These are phyloP conservation scores for Phalloptychus januarius DNA, from an alignment of 2,797 vertebrate genomes.

Conservation along the genomic window DNA sequence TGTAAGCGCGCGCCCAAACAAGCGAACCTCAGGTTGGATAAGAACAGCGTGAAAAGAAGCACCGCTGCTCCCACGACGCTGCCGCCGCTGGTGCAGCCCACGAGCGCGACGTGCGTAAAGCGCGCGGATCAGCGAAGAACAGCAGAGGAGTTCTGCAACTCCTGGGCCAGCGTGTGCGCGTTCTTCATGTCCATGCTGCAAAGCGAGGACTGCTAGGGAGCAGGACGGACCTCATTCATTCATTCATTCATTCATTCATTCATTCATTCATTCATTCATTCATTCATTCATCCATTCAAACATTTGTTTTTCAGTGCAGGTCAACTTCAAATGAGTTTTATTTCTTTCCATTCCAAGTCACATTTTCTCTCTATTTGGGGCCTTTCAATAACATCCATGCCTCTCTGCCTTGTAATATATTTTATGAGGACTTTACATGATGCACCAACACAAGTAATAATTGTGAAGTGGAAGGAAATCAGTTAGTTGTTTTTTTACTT, in stretches of 20 bases:
- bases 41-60: rapidly evolving
- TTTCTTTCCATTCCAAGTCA: background rate
- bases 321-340: background rate
- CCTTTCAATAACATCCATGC: background rate
- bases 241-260: background rate
- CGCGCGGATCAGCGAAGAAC: constrained; percentile 70
- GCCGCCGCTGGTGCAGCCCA: background rate
- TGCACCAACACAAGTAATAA: background rate
- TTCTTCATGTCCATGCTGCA: constrained; percentile 87
- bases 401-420: background rate
- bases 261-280: background rate
- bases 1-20: constrained; percentile 83
- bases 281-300: too few species aligned
- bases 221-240: background rate
- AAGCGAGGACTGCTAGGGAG: constrained; percentile 77
- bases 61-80: background rate
- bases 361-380: background rate
- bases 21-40: constrained; percentile 81
- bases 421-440: background rate
- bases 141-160: constrained; percentile 84
- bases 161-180: constrained; percentile 83
- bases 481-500: background rate
- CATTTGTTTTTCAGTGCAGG: too few species aligned
- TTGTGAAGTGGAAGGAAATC: background rate
- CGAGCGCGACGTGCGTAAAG: constrained; percentile 64